A percentile compares a stretch with the other conserved stretches of the same genome.
These are phyloP conservation scores for Epizoanthus illoricatus DNA, from an alignment of 92 coral and sea anemone species.

Conservation along the genomic window DNA sequence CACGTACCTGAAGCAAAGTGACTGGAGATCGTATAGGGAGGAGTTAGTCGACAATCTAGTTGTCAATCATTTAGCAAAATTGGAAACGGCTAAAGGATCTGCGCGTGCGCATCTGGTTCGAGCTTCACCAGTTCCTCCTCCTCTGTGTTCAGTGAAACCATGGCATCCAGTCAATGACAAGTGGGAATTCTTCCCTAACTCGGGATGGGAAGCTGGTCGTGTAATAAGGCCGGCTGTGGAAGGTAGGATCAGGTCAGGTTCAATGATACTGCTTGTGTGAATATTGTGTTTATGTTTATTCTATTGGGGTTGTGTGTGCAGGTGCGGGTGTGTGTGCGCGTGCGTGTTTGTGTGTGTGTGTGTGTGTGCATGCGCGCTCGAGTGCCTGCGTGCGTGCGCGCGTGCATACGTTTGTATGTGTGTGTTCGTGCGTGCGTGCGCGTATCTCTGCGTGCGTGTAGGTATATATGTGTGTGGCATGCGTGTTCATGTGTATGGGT, in stretches of 20 bases:
- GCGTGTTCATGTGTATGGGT: no score
- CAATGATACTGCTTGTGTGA: not conserved
- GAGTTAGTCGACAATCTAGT: conserved; percentile 78
- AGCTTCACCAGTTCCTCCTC: conserved; percentile 78
- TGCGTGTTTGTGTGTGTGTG: not conserved
- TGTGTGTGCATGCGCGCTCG: no score
- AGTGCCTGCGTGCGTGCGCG: not conserved
- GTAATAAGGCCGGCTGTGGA: conserved; percentile 52
- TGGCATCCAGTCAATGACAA: conserved; percentile 55
- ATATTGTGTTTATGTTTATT: not conserved
- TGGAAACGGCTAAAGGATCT: conserved; percentile 71
- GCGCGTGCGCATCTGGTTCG: conserved; percentile 56
- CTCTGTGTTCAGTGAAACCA: conserved; percentile 65
- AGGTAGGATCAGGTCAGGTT: conserved; percentile 42
- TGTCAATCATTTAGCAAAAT: conserved; percentile 48
- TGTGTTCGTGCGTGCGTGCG: no score
- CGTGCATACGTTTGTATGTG: not conserved
- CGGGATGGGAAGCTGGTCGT: conserved; percentile 66
- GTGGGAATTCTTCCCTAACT: conserved; percentile 69
- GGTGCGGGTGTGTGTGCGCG: not conserved
- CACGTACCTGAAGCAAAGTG: conserved; percentile 74
- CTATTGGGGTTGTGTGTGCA: not conserved
- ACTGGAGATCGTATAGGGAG: conserved; percentile 92
- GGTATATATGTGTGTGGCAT: no score
- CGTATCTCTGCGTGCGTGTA: no score